Evolutionary conservation across 1,140 invertebrate genomes (phyloP), one percentile per base, ranked within the genome.

Genomic region (Vanessa tameamea): DNA sequence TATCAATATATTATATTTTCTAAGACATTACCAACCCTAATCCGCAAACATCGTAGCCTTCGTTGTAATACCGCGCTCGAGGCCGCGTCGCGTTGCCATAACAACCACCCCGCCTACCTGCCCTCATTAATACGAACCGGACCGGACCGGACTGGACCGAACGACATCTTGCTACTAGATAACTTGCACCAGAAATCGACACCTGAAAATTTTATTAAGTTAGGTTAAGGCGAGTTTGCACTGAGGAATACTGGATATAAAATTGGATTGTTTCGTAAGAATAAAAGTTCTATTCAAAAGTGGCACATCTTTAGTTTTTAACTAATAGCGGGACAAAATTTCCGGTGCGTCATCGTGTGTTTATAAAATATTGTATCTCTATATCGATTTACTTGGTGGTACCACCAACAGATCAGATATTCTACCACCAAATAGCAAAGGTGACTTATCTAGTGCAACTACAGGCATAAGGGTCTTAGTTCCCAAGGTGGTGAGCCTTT

Each of bases 41-140:
- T 77, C 74, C 73, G 67, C 76, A 80, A 85, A 80, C 81, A 79
- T 82, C 83, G 82, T 82, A 81, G 82, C 81, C 78, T 83, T 87
- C 84, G 87, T 87, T 87, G 83, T 90, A 82, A 85, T 86, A 81
- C 84, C 81, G 84, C 79, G 84, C 82, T 80, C 79, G 87, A 88
- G 87, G 89, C 86, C 84, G 86, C 88, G 87, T 87, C 81, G 79
- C 85, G 88, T 89, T 82, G 83, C 82, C 82, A 89, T 88, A 80
- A 81, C 84, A 85, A 90, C 87, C 77, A 55, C 74, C 81, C 81
- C 79, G 67, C 78, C 82, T 83, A 88, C 88, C 87, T 88, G 85
- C 87, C 84, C 85, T 90, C 88, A 90, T 90, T 90, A 90, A 89
- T 90, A 90, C 88, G 87, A 90, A 88, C 90, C 64, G 59, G 65